Evolutionary conservation across 92 coral and sea anemone genomes (phyloP), one percentile per base, ranked within the genome.

Genomic region (Porites evermanni): DNA sequence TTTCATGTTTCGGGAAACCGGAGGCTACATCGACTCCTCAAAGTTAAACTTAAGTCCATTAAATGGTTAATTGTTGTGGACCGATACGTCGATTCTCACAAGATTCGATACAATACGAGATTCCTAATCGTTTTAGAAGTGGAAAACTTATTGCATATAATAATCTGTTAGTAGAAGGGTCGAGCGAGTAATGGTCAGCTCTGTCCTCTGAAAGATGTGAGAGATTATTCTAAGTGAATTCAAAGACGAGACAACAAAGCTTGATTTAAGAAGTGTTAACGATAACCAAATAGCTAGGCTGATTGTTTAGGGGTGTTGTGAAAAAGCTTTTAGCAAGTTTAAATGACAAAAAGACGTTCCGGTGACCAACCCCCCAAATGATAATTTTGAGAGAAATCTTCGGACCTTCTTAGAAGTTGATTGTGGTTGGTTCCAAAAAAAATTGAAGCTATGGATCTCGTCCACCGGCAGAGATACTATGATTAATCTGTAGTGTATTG

Each of bases 261-360:
- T 24, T 70, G 58, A 81, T 81, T 81, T 52, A 69, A 71, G 66
- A 69, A 77, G 86, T 70, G 86, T 32, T 81, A 81, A 81, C 58
- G 86, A 81, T 53, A 68, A 68, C 75, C 66, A 68, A 68, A 68
- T 80, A 68, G 56, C 71, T 20, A 58, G 23, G 51, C 86, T 44
- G 44, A 70, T 69, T 80, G 66, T 52, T 60, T 51, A 23, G 24
- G 32, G 32, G 16, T 29, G 32, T 81, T 53, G 38, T 69, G 58
- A 38, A 60, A 82, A 82, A 72, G 79, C 86, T 82, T 82, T 82
- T 58, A 71, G 86, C 77, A 68, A 56, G 61, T 26, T 13, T 26
- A 72, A 82, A 70, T 70, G 78, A 72, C 58, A 59, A 82, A 82
- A 54, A 59, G 70, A 32, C 70, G 86, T 82, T 82, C 86, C 86